Percentiles rank a stretch among this genome's conserved stretches.
Conservation (phyloP, 2,797 vertebrate species). For the Heliangelus exortis region DNA sequence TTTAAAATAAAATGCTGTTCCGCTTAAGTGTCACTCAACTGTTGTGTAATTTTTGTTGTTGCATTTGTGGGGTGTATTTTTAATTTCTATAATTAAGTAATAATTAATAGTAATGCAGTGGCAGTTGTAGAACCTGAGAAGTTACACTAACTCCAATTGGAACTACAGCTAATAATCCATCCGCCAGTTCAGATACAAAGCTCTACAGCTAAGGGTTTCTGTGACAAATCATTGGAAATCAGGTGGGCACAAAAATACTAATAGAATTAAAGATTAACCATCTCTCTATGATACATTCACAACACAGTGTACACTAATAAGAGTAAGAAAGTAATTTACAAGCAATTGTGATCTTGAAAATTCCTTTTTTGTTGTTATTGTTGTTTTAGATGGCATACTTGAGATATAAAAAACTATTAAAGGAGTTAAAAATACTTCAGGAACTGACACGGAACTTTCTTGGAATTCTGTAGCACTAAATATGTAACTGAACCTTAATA, state of each 20-base stretch:
- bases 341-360: not conserved
- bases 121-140: not conserved
- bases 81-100: not conserved
- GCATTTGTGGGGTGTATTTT: not conserved
- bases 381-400: not conserved
- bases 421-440: not conserved
- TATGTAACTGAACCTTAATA: not conserved
- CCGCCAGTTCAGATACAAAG: not conserved
- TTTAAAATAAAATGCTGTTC: not conserved
- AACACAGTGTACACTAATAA: not conserved
- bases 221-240: fast-evolving
- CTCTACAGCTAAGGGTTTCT: not conserved
- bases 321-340: not conserved
- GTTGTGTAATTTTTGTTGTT: not conserved
- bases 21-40: not conserved
- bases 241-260: fast-evolving
- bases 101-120: not conserved
- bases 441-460: not conserved
- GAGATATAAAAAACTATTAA: not conserved
- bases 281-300: not conserved
- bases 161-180: not conserved
- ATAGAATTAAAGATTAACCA: not conserved
- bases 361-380: not conserved
- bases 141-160: not conserved
- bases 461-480: constrained; percentile 20